Evolutionary conservation across 2,888 invertebrate species (phyloP), one percentile per base, ranked within the genome.

Genomic region (Herminia tarsipennalis): DNA sequence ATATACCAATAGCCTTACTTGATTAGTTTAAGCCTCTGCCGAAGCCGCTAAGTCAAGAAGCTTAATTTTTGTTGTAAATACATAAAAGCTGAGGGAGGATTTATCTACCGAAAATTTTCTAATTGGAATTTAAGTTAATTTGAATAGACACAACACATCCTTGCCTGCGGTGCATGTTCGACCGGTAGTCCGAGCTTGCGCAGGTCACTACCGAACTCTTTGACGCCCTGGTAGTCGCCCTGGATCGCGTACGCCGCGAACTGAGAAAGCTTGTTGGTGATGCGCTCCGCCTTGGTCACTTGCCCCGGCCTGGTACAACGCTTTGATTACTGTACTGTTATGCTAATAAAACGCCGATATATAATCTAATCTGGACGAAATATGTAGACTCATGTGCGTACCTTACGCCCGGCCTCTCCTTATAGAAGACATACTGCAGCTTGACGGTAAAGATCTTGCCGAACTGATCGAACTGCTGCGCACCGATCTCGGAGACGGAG

Each of bases 361-460:
- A n/a, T n/a, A n/a, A n/a, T n/a, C n/a, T n/a, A n/a, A n/a, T n/a
- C n/a, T n/a, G n/a, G n/a, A n/a, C n/a, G n/a, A n/a, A n/a, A n/a
- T n/a, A n/a, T n/a, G n/a, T n/a, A n/a, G n/a, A n/a, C n/a, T n/a
- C n/a, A 6, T 30, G 67, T 9, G 1, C 5, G 17, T 42, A 89
- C 90, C 91, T 83, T 10, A 98, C 98, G 1, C 99, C 99, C 0
- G 99, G 98, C 6, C 99, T 93, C 84, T 99, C 99, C 84, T 99
- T 98, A 85, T 99, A 99, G 86, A 99, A 98, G 42, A 99, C 96
- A 79, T 98, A 99, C 84, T 99, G 99, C 62, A 98, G 88, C 83
- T 98, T 99, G 43, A 99, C 94, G 0, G 99, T 99, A 92, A 99
- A 99, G 69, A 99, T 99, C 92, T 99, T 99, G 18, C 99, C 99